Evolutionary conservation across 2,113 vertebrate genomes (phyloP), one percentile per base, ranked within the genome.

Genomic region (Athene noctua): DNA sequence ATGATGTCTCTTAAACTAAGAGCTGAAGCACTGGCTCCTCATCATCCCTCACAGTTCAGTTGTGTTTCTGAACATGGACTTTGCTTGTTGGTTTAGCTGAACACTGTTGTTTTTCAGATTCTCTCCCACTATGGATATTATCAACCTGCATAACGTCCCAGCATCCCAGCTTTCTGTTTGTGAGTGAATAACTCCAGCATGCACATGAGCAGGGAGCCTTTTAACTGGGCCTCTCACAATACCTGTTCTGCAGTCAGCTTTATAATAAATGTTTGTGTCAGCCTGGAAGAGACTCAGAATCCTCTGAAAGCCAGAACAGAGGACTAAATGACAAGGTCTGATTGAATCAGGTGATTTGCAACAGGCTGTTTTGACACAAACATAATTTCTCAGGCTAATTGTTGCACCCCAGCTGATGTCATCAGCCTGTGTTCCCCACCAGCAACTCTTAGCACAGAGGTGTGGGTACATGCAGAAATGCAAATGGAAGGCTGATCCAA

Each of bases 401-500:
- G 16, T 26, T 21, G 6, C 25, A 26, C 4, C 52, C 38, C 42
- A 88, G 61, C 15, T 81, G 5, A 38, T 29, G 29, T 10, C 36
- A 66, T 14, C 10, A 59, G 13, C 10, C 6, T 25, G 7, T 4
- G n/a, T 27, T 47, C 67, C 29, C 90, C 16, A 55, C 12, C 40
- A 65, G 5, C 10, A 71, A 27, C 34, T 63, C 78, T 32, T 1
- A 78, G 16, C 17, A 27, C 20, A 15, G 52, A 51, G 25, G 7
- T n/a, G 58, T 51, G 72, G 9, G 36, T 32, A 13, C 44, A 73
- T 0, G 4, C 38, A 65, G 57, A 59, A 59, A 18, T 3, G 15
- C 54, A 61, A 47, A 27, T 0, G 0, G 25, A 16, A 36, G 13
- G 23, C 26, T 49, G 46, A 52, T 6, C n/a, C 38, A 67, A 46